Percentiles rank a stretch among this genome's conserved stretches.
These are phyloP conservation scores for Agrypnia vestita DNA, from an alignment of 1,140 invertebrate genomes.

Conservation along the genomic window DNA sequence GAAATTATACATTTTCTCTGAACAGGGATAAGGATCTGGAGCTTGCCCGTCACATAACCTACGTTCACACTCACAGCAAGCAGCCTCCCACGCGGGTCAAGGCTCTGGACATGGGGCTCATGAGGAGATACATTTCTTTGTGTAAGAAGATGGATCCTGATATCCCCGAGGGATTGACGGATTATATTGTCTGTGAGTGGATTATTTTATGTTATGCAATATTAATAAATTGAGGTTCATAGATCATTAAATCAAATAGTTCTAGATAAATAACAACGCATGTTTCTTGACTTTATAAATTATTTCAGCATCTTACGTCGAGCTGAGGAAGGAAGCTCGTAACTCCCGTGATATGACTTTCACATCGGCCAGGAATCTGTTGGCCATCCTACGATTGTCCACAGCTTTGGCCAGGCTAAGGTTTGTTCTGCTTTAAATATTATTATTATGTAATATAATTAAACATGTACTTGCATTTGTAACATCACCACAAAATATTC, in stretches of 20 bases:
- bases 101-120: constrained; percentile 93
- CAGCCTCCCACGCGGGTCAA: constrained; percentile 87
- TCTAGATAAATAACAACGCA: neutral
- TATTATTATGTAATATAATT: too few species aligned
- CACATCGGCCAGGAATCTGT: constrained; percentile 94
- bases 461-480: too few species aligned
- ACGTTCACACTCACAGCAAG: constrained; percentile 94
- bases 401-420: constrained; percentile 94
- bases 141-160: constrained; percentile 92
- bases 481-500: too few species aligned
- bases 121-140: constrained; percentile 94
- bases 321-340: constrained; percentile 92
- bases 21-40: constrained; percentile 90
- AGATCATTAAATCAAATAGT: too few species aligned
- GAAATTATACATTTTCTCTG: neutral
- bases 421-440: constrained; percentile 51
- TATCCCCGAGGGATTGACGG: constrained; percentile 89
- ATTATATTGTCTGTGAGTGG: constrained; percentile 89
- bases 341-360: constrained; percentile 94
- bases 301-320: constrained; percentile 87
- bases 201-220: constrained; percentile 28
- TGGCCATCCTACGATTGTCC: constrained; percentile 94
- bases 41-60: constrained; percentile 97
- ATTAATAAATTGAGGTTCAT: too few species aligned
- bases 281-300: too few species aligned